These are phyloP conservation scores for Chromis chromis DNA, from an alignment of 2,797 vertebrate species.

Conservation along the genomic window DNA sequence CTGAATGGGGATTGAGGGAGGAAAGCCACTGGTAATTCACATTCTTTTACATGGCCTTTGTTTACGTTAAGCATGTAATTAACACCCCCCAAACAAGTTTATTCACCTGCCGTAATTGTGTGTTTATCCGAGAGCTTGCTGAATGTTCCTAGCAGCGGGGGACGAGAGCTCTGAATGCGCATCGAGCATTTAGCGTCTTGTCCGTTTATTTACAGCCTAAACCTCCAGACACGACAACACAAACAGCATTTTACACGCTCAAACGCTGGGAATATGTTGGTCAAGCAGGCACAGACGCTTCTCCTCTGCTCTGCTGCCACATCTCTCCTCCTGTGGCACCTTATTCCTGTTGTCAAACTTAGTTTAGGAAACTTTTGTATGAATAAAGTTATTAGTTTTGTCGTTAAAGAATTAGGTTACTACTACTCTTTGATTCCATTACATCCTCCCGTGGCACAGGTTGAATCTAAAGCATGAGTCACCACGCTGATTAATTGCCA, in stretches of 20 bases:
- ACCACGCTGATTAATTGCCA: conserved; percentile 38
- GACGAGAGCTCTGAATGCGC: conserved; percentile 80
- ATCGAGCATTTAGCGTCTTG: conserved; percentile 79
- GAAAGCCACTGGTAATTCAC: conserved; percentile 81
- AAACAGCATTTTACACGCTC: conserved; percentile 45
- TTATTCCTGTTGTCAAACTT: conserved; percentile 26
- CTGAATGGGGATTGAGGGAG: conserved; percentile 79
- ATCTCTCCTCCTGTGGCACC: background rate
- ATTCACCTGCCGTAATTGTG: conserved; percentile 90
- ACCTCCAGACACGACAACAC: conserved; percentile 75
- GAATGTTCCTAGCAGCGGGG: conserved; percentile 85
- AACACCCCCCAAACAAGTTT: conserved; percentile 88
- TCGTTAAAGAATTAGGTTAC: background rate
- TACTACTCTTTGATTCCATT: background rate
- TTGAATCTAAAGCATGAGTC: background rate
- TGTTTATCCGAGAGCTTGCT: conserved; percentile 86
- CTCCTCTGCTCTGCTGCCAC: background rate
- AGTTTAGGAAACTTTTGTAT: conserved; percentile 14
- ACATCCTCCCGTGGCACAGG: background rate
- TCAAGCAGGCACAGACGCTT: conserved; percentile 13
- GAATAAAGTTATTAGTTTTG: conserved; percentile 8
- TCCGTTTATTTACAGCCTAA: conserved; percentile 81
- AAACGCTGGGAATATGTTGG: conserved; percentile 11
- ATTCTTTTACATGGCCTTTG: conserved; percentile 88
- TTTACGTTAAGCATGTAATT: conserved; percentile 89